Percentiles rank a stretch among this genome's conserved stretches.
phyloP scores from a whole-genome alignment of 2,888 invertebrate genomes.

The Eilema caniola region DNA sequence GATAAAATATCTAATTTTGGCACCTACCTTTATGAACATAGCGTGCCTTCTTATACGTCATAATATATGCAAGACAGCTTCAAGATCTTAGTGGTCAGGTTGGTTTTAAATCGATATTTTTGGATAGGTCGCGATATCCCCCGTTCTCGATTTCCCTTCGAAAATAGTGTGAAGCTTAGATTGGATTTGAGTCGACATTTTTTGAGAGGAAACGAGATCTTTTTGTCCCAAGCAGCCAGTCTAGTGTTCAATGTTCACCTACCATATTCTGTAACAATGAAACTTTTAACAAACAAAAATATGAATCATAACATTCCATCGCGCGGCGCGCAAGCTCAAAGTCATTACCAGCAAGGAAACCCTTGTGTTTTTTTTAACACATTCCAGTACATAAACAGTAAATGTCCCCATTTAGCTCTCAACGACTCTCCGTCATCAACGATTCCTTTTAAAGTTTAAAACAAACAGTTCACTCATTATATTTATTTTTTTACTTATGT shows the following conservation, averaged over 20 bases:
- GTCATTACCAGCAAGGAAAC: constrained; percentile 5
- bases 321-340: background rate
- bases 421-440: constrained; percentile 43
- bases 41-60: no score
- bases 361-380: constrained; percentile 33
- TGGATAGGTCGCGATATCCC: no score
- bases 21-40: no score
- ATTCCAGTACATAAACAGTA: constrained; percentile 38
- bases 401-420: constrained; percentile 45
- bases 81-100: no score
- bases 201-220: no score
- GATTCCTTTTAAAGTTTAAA: constrained; percentile 36
- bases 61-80: no score
- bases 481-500: constrained; percentile 30
- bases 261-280: background rate
- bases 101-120: no score
- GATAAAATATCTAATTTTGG: no score
- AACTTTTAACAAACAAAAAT: background rate
- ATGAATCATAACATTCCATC: background rate
- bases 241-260: background rate
- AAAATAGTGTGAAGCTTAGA: no score
- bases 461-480: constrained; percentile 39
- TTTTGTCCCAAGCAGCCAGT: no score
- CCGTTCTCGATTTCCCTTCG: no score
- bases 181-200: no score